Conservation (phyloP, 1,140 invertebrate genomes). For the Musca vetustissima region DNA sequence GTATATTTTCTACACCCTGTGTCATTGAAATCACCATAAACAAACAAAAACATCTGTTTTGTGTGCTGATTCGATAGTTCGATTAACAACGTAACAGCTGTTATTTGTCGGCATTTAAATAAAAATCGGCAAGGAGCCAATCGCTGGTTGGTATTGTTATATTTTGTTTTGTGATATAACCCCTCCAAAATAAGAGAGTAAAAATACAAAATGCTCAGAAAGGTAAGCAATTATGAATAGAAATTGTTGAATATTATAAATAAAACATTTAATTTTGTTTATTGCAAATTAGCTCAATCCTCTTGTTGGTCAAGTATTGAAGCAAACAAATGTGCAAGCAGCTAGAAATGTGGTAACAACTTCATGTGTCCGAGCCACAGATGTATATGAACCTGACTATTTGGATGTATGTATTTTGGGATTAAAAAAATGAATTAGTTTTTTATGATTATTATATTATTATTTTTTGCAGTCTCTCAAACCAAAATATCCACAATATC, state of each 20-base stretch:
- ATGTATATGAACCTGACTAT: slow-evolving; percentile 62
- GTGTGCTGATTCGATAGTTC: no score
- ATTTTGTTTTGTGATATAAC: slow-evolving; percentile 27
- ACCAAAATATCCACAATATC: slow-evolving; percentile 71
- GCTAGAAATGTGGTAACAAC: neutral
- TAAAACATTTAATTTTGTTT: neutral
- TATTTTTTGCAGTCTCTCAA: slow-evolving; percentile 63
- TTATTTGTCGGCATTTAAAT: no score
- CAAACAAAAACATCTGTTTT: no score
- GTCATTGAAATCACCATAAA: no score
- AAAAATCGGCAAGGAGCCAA: no score
- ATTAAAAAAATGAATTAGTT: neutral
- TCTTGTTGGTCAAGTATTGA: neutral
- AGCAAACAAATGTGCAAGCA: neutral
- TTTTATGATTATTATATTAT: slow-evolving; percentile 17
- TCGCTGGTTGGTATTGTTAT: no score
- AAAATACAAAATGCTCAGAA: slow-evolving; percentile 22
- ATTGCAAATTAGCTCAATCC: slow-evolving; percentile 15
- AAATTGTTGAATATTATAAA: neutral
- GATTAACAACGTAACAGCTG: no score
- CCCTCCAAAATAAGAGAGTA: neutral
- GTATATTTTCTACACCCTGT: no score
- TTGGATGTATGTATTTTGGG: slow-evolving; percentile 54
- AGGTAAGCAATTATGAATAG: neutral
- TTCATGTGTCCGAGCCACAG: slow-evolving; percentile 26